Evolutionary conservation across 2,113 vertebrate genomes (phyloP).

Genomic region (Megaceryle torquata): DNA sequence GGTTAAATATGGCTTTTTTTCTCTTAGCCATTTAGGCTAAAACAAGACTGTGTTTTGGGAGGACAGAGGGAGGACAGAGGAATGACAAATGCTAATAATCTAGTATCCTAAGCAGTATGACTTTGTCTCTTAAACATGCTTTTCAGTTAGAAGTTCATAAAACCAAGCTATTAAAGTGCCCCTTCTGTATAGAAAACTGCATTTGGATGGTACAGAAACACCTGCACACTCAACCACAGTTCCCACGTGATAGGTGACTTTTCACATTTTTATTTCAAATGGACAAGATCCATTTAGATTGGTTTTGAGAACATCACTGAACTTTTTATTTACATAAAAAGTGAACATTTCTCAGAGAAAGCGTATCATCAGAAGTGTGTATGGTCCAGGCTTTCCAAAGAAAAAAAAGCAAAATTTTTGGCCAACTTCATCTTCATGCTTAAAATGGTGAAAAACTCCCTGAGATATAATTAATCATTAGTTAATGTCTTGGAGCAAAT

Average conservation of each 20-base stretch:
- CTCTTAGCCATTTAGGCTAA: neutral
- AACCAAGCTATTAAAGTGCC: neutral
- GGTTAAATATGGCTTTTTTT: neutral
- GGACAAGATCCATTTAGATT: neutral
- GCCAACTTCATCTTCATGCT: neutral
- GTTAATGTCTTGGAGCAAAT: neutral
- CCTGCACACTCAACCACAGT: neutral
- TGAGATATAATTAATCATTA: neutral
- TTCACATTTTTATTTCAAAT: neutral
- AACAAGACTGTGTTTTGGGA: neutral
- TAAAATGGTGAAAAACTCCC: neutral
- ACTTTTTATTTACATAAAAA: neutral
- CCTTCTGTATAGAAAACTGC: neutral
- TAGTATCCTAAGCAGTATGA: neutral
- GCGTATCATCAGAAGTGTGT: neutral
- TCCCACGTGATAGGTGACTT: neutral
- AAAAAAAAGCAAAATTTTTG: neutral
- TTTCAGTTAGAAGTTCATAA: neutral
- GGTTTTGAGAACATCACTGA: neutral
- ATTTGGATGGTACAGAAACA: neutral
- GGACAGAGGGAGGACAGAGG: neutral
- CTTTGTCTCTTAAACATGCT: neutral
- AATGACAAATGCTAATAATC: neutral
- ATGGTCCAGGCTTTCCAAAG: neutral
- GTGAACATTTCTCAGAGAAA: neutral